Base-by-base conservation (phyloP, 2,797 vertebrate genomes). In the Liasis olivaceus region DNA sequence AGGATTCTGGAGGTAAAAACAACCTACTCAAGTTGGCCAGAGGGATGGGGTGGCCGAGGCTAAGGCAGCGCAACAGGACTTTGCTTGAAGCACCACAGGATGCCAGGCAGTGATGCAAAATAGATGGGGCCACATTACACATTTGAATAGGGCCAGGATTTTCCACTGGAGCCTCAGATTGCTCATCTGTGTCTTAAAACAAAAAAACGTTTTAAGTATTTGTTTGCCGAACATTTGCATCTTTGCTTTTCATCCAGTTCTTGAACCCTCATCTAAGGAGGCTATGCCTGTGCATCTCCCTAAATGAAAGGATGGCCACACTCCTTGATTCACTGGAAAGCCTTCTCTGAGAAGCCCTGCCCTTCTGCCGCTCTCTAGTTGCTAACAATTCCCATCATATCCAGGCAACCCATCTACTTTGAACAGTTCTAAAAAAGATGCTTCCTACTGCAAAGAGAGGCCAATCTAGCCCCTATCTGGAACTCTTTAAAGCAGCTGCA, bases 1-100 rank as follows among this genome's bases (percentile, higher is more conserved):
- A n/a, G 84, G 81, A 31, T 93, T 86, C 36, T 93, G 93, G 93
- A 93, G 93, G 93, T 93, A 91, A 77, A 4, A 6, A 69, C 12
- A 14, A 0, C 9, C 6, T 24, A 12, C 13, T 47, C 9, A 17
- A 36, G 12, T 56, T 31, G 60, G 51, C 15, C 15, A 42, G 64
- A 58, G 1, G 54, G 54, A 8, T 0, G 0, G 31, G 17, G 17
- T 42, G 17, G 2, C 31, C 69, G 36, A 20, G 31, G 15, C 15
- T 77, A 7, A 77, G 69, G 17, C 59, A 60, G 59, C 5, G 14
- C 36, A 42, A 47, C 56, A 84, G 22, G 66, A 6, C 17, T 11
- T 12, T 17, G 51, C 22, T 77, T 22, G 22, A 77, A 77, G 31
- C 9, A 24, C 36, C 42, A 31, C 6, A 3, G 31, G 72, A 42